Evolutionary conservation across 1,140 invertebrate species (phyloP), one percentile per base, ranked within the genome.

Genomic region (Wasmannia auropunctata): DNA sequence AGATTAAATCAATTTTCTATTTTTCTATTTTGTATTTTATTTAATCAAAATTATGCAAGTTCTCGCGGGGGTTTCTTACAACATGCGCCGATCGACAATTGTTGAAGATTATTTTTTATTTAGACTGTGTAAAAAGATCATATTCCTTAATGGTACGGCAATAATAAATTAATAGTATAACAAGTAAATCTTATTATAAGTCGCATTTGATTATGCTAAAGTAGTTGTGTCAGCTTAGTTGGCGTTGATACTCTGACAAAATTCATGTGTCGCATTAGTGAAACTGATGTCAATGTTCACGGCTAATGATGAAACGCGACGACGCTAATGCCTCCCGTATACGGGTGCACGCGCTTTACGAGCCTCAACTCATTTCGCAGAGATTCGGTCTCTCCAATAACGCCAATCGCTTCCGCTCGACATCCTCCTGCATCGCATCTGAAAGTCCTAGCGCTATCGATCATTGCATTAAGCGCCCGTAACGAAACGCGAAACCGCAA

Each of bases 401-500:
- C 28, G 56, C 60, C 79, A 79, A 67, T 58, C 51, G 37, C 19
- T 77, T 62, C 65, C 67, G 14, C 65, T 54, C 11, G 19, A 54
- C 7, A 43, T 54, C 37, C 37, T 28, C 0, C 40, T 19, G 28
- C 28, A 87, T 51, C 14, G n/a, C 60, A 16, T 54, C 65, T 58
- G 74, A 86, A 89, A 86, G 46, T 72, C 25, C n/a, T n/a, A n/a
- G 25, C 40, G 7, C 19, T 16, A 63, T 34, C 28, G n/a, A 11
- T 14, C 79, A 34, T 58, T n/a, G 54, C 28, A 31, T 72, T 51
- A 69, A 25, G 54, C 75, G 40, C 25, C 49, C 11, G 1, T 70
- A 80, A n/a, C 76, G 49, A 75, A 49, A 87, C 58, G 67, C 83
- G 72, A 79, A 67, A 75, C 43, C 19, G 31, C 31, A 84, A 88